Conservation (phyloP, 2,888 invertebrate genomes). For the Chouioia cunea region DNA sequence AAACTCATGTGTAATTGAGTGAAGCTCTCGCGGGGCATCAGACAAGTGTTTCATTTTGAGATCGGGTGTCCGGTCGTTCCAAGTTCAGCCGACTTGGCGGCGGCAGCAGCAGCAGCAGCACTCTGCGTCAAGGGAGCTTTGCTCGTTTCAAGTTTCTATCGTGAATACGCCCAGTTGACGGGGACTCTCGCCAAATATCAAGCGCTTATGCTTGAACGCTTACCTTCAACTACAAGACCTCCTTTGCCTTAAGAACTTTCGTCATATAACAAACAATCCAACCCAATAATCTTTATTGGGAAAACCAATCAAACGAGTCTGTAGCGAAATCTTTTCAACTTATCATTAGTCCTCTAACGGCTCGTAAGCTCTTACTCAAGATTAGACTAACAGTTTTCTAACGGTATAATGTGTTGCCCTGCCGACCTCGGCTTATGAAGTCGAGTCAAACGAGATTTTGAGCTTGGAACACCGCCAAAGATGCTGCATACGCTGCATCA, state of each 20-base stretch:
- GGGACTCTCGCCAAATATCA: too few relatives aligned
- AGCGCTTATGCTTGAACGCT: too few relatives aligned
- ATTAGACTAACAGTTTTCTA: slow-evolving; percentile 28
- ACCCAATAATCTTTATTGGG: too few relatives aligned
- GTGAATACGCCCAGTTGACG: not conserved
- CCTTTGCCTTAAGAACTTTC: too few relatives aligned
- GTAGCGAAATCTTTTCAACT: too few relatives aligned
- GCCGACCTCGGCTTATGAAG: slow-evolving; percentile 20
- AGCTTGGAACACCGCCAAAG: slow-evolving; percentile 31
- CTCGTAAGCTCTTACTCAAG: not conserved
- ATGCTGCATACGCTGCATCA: slow-evolving; percentile 3
- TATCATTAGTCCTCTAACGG: too few relatives aligned
- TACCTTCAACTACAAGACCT: too few relatives aligned
- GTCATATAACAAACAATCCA: too few relatives aligned
- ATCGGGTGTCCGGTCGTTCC: slow-evolving; percentile 14
- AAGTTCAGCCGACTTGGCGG: not conserved
- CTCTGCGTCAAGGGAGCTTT: slow-evolving; percentile 8
- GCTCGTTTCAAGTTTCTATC: slow-evolving; percentile 25
- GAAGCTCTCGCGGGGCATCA: not conserved
- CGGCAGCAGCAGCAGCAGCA: not conserved
- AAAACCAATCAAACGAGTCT: too few relatives aligned
- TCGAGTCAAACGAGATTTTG: slow-evolving; percentile 25
- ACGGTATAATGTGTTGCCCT: slow-evolving; percentile 1
- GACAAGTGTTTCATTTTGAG: slow-evolving; percentile 14
- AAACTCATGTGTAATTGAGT: not conserved